phyloP scores from a whole-genome alignment of 2,797 vertebrate genomes.

The Anas flavirostris region DNA sequence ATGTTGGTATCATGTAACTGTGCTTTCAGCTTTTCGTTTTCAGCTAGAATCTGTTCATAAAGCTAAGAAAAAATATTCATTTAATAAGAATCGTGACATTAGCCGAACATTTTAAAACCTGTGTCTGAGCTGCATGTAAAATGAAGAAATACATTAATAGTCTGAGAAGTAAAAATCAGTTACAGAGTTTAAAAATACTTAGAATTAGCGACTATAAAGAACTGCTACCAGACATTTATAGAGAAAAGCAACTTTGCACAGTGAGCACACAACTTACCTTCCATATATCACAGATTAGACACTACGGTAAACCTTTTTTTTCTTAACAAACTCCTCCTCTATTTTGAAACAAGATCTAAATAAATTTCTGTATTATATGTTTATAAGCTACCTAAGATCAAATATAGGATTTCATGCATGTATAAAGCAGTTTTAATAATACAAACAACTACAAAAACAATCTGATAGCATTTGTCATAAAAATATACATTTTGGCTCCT shows the following conservation, averaged over 20 bases:
- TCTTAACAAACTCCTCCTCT: neutral
- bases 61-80: slow-evolving; percentile 81
- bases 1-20: slow-evolving; percentile 96
- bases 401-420: neutral
- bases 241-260: neutral
- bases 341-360: slow-evolving; percentile 27
- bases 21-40: slow-evolving; percentile 98
- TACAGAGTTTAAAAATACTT: neutral
- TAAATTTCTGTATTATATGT: neutral
- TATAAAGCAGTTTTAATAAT: neutral
- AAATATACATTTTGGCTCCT: neutral
- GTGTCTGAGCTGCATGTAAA: neutral
- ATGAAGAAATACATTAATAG: neutral
- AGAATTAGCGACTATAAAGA: neutral
- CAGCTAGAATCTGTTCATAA: slow-evolving; percentile 96
- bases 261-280: neutral
- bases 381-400: neutral
- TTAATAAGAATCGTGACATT: neutral
- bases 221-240: neutral
- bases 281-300: neutral
- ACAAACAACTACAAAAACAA: neutral
- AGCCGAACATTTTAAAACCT: neutral
- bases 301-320: neutral
- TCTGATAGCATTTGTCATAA: neutral
- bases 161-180: neutral